Evolutionary conservation across 2,888 invertebrate species (phyloP).

Genomic region (Drosophila stalkeri): DNA sequence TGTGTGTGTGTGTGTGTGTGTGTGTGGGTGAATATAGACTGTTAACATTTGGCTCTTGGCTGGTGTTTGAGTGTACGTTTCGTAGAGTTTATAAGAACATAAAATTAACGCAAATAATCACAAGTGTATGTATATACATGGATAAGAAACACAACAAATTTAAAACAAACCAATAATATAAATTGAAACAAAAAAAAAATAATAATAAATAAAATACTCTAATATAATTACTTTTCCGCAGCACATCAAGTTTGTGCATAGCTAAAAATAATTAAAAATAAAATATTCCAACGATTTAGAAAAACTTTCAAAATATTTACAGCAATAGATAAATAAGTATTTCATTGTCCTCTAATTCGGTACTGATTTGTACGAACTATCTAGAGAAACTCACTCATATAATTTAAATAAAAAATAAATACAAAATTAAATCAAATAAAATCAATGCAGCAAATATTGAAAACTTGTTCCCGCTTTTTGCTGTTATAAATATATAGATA

Average conservation of each 20-base stretch:
- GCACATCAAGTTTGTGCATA: neutral
- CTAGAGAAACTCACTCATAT: neutral
- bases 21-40: constrained; percentile 8
- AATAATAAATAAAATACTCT: neutral
- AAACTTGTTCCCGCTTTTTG: no score
- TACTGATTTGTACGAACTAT: neutral
- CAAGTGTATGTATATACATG: constrained; percentile 25
- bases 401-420: no score
- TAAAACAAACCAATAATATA: neutral
- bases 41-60: constrained; percentile 50
- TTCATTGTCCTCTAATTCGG: neutral
- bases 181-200: neutral
- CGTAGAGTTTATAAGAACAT: constrained; percentile 20
- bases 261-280: neutral
- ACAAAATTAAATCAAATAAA: neutral
- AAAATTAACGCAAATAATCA: constrained; percentile 21
- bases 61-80: constrained; percentile 72
- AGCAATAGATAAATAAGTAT: neutral
- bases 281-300: neutral
- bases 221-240: neutral
- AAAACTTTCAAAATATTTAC: neutral
- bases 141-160: constrained; percentile 1
- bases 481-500: neutral
- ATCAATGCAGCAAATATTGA: neutral
- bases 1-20: constrained; percentile 5